Evolutionary conservation across 2,888 invertebrate genomes (phyloP).

Genomic region (Drosophila leonis): DNA sequence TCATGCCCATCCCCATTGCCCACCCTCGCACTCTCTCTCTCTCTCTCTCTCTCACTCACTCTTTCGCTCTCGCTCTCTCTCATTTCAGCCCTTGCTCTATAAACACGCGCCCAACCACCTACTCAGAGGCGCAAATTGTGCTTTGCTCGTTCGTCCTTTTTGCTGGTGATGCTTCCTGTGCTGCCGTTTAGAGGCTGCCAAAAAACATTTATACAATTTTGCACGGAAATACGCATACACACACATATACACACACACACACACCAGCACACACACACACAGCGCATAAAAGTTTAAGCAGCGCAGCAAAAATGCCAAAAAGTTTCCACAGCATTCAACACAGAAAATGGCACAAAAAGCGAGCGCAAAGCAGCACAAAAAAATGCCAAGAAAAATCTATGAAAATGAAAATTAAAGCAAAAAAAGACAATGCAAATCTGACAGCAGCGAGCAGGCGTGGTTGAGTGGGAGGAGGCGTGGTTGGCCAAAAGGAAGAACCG

Average conservation of each 20-base stretch:
- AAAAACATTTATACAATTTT: slow-evolving; percentile 81
- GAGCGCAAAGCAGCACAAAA: slow-evolving; percentile 38
- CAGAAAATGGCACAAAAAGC: slow-evolving; percentile 67
- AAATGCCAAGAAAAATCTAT: slow-evolving; percentile 70
- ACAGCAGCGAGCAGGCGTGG: slow-evolving; percentile 17
- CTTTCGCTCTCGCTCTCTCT: not conserved
- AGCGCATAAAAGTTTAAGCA: slow-evolving; percentile 80
- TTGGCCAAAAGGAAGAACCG: slow-evolving; percentile 6
- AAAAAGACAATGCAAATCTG: slow-evolving; percentile 60
- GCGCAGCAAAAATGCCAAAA: slow-evolving; percentile 81
- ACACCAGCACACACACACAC: slow-evolving; percentile 25
- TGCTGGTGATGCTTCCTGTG: slow-evolving; percentile 78
- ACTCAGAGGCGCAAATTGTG: slow-evolving; percentile 70
- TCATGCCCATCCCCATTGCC: slow-evolving; percentile 19
- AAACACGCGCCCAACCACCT: slow-evolving; percentile 20
- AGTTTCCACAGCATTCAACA: slow-evolving; percentile 76
- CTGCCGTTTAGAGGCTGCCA: slow-evolving; percentile 81
- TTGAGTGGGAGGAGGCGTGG: not conserved
- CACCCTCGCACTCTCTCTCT: not conserved
- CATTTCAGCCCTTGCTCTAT: slow-evolving; percentile 1
- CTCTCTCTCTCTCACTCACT: not conserved
- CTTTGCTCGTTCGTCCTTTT: slow-evolving; percentile 58
- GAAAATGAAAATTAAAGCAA: slow-evolving; percentile 80
- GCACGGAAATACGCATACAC: slow-evolving; percentile 74
- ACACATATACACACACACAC: slow-evolving; percentile 26